A percentile compares a stretch with the other conserved stretches of the same genome.
Evolutionary conservation across 2,888 invertebrate genomes (phyloP).

Genomic region (Automeris io): DNA sequence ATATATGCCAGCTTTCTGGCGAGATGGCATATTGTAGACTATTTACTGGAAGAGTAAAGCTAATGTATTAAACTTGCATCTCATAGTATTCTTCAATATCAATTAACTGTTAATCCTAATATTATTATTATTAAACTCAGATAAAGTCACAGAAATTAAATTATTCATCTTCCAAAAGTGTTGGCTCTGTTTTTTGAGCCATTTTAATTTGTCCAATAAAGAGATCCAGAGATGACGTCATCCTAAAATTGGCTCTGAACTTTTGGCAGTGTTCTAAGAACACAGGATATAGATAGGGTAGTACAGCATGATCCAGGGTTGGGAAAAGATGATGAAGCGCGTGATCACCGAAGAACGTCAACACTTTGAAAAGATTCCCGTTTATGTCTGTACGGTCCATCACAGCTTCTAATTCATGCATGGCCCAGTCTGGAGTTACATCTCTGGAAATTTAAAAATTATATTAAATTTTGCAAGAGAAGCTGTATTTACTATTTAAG

Average conservation of each 20-base stretch:
- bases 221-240: conserved; percentile 46
- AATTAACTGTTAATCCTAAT: too few relatives aligned
- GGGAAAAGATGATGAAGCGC: conserved; percentile 88
- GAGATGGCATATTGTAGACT: too few relatives aligned
- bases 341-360: conserved; percentile 88
- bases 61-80: too few relatives aligned
- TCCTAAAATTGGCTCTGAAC: conserved; percentile 72
- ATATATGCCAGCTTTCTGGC: too few relatives aligned
- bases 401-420: conserved; percentile 85
- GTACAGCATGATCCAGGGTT: conserved; percentile 83
- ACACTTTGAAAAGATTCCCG: conserved; percentile 78
- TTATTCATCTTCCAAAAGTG: conserved; percentile 19
- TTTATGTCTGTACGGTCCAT: conserved; percentile 83
- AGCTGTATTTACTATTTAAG: conserved; percentile 2
- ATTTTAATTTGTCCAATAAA: conserved; percentile 52
- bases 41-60: too few relatives aligned
- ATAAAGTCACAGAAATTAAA: not conserved
- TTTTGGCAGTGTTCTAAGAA: conserved; percentile 79
- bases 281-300: conserved; percentile 80
- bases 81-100: too few relatives aligned
- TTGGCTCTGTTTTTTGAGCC: conserved; percentile 42
- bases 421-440: conserved; percentile 82
- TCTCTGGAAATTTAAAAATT: conserved; percentile 44
- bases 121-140: not conserved
- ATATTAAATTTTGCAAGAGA: not conserved